Conservation (phyloP, 2,113 vertebrate genomes). For the Mobula birostris region DNA sequence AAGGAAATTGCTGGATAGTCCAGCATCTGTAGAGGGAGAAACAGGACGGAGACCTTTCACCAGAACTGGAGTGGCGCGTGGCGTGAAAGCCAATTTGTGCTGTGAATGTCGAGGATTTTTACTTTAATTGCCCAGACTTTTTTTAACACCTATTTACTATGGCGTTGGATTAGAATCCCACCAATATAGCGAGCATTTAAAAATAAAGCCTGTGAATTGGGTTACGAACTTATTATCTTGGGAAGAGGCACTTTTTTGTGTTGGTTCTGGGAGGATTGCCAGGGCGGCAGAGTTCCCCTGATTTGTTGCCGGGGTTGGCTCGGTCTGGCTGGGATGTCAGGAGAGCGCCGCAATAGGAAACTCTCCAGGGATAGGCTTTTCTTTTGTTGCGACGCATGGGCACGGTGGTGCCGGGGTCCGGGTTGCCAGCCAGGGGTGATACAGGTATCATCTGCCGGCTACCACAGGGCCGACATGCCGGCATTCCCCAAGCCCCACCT, state of each 20-base stretch:
- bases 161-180: neutral
- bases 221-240: neutral
- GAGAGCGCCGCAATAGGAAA: neutral
- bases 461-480: neutral
- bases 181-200: neutral
- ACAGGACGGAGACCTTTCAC: neutral
- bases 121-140: neutral
- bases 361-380: neutral
- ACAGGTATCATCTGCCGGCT: neutral
- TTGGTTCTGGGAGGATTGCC: neutral
- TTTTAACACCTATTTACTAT: neutral
- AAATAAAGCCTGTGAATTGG: neutral
- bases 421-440: neutral
- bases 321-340: neutral
- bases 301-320: neutral
- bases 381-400: conserved; percentile 4
- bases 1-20: no score
- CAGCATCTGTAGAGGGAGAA: no score
- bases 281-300: neutral
- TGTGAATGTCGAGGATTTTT: no score
- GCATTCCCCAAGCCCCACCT: no score
- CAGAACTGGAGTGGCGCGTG: neutral
- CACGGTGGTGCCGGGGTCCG: neutral
- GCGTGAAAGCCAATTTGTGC: neutral
- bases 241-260: neutral